Conservation (phyloP, 2,797 vertebrate genomes). For the Gouania willdenowi region DNA sequence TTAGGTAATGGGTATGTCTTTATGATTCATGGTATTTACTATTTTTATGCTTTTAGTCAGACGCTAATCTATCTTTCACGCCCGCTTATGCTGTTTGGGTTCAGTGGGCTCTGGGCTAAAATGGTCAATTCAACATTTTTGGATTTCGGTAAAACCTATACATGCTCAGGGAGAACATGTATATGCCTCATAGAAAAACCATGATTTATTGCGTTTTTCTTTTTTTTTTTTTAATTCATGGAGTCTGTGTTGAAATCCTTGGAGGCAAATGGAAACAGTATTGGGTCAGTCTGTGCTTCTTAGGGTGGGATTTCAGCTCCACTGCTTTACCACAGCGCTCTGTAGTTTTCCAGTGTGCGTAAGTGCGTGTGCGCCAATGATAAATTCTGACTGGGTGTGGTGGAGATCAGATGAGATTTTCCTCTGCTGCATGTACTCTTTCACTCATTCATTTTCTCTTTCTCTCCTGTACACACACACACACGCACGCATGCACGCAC, state of each 20-base stretch:
- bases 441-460: not conserved
- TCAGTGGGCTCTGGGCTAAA: no score
- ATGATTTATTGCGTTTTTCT: no score
- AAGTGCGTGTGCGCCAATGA: constrained; percentile 36
- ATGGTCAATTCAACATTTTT: no score
- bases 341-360: constrained; percentile 69
- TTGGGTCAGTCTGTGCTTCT: constrained; percentile 48
- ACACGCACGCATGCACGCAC: not conserved
- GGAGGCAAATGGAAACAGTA: constrained; percentile 51
- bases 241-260: constrained; percentile 4
- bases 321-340: constrained; percentile 59
- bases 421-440: constrained; percentile 53
- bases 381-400: constrained; percentile 76
- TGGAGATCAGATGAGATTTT: constrained; percentile 76
- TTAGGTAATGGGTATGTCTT: no score
- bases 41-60: no score
- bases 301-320: constrained; percentile 53
- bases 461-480: constrained; percentile 2
- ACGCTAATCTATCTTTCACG: no score
- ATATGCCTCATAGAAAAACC: no score
- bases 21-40: no score
- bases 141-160: no score
- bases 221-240: constrained; percentile 1
- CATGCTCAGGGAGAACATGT: no score
- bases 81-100: no score